These are phyloP conservation scores for Parthenolecanium corni DNA, from an alignment of 2,888 invertebrate species.

Conservation along the genomic window DNA sequence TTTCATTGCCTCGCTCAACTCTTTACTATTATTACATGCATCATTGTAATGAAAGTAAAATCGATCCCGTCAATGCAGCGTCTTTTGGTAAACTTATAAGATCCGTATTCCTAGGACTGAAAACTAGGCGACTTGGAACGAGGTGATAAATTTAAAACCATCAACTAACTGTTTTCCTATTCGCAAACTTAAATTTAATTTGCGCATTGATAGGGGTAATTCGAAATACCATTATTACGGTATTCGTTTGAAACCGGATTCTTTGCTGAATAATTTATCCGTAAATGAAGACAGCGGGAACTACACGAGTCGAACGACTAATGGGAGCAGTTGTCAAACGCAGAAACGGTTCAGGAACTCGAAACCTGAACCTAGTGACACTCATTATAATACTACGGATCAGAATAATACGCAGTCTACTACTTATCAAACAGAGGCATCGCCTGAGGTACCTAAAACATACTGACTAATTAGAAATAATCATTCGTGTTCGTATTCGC, in stretches of 20 bases:
- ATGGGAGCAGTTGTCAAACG: constrained; percentile 25
- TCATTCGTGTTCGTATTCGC: not conserved
- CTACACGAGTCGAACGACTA: constrained; percentile 23
- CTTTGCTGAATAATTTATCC: constrained; percentile 51
- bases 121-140: constrained; percentile 89
- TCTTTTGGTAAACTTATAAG: constrained; percentile 98
- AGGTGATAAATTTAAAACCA: constrained; percentile 43
- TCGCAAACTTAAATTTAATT: no score
- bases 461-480: not conserved
- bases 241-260: constrained; percentile 87
- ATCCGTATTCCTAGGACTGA: constrained; percentile 90
- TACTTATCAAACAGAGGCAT: constrained; percentile 23
- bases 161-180: not conserved
- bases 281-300: constrained; percentile 42
- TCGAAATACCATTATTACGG: constrained; percentile 99
- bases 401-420: constrained; percentile 21
- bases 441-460: constrained; percentile 27
- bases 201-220: constrained; percentile 57
- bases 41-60: constrained; percentile 82
- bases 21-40: constrained; percentile 93
- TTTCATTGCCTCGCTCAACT: constrained; percentile 85
- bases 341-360: constrained; percentile 29
- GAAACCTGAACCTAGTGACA: constrained; percentile 27
- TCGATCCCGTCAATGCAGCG: constrained; percentile 98
- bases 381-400: constrained; percentile 21